phyloP scores from a whole-genome alignment of 2,113 vertebrate genomes.

The Origma solitaria region DNA sequence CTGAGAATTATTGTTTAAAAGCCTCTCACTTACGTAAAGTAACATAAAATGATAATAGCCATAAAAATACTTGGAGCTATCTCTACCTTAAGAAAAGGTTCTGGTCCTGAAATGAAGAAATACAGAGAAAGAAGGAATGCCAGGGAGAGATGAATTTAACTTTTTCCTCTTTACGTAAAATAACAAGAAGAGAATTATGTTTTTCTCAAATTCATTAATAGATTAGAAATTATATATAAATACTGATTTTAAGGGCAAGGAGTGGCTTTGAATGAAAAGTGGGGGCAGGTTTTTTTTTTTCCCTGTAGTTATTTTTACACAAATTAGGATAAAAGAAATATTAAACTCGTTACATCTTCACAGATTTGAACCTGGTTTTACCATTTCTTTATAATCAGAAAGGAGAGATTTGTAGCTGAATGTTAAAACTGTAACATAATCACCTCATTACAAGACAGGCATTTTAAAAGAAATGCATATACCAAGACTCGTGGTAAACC shows the following conservation, averaged over 20 bases:
- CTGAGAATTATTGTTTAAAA: not conserved
- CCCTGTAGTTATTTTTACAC: not conserved
- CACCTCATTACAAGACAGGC: not conserved
- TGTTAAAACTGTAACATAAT: not conserved
- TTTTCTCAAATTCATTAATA: not conserved
- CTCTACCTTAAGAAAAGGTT: not conserved
- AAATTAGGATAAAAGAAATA: not conserved
- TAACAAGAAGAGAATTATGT: fast-evolving
- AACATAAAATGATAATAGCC: not conserved
- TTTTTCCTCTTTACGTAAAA: not conserved
- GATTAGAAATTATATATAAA: not conserved
- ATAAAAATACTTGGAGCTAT: not conserved
- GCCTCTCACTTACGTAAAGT: not conserved
- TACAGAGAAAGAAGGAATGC: not conserved
- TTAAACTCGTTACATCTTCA: not conserved
- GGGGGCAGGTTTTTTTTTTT: not conserved
- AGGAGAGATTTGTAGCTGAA: not conserved
- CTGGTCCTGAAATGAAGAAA: not conserved
- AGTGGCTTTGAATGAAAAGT: not conserved
- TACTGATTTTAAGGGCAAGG: not conserved
- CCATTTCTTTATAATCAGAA: not conserved
- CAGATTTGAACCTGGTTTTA: not conserved
- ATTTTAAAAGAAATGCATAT: not conserved
- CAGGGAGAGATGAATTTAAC: fast-evolving
- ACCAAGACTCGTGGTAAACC: not conserved